Evolutionary conservation across 2,113 vertebrate genomes (phyloP).

Genomic region (cattle (Bos taurus)): ARS-UCD2.0 NC_037345.1:5354001-5354500

Average conservation of each 20-base stretch:
- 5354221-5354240: slow-evolving; percentile 61
- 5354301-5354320: slow-evolving; percentile 66
- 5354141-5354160: slow-evolving; percentile 79
- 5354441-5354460: background rate
- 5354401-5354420: background rate
- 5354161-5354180: slow-evolving; percentile 79
- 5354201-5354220: slow-evolving; percentile 78
- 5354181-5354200: slow-evolving; percentile 74
- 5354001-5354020: slow-evolving; percentile 75
- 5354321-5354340: slow-evolving; percentile 71
- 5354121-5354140: slow-evolving; percentile 77
- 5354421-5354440: background rate
- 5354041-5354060: slow-evolving; percentile 70
- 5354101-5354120: slow-evolving; percentile 78
- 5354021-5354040: slow-evolving; percentile 75
- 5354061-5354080: slow-evolving; percentile 74
- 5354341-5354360: slow-evolving; percentile 41
- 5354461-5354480: background rate
- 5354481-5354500: background rate
- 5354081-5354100: slow-evolving; percentile 70
- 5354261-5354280: slow-evolving; percentile 73
- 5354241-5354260: slow-evolving; percentile 76
- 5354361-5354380: background rate
- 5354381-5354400: background rate
- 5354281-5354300: slow-evolving; percentile 75